Evolutionary conservation across 2,113 vertebrate genomes (phyloP), one percentile per base, ranked within the genome.

Genomic region (Cromileptes altivelis): DNA sequence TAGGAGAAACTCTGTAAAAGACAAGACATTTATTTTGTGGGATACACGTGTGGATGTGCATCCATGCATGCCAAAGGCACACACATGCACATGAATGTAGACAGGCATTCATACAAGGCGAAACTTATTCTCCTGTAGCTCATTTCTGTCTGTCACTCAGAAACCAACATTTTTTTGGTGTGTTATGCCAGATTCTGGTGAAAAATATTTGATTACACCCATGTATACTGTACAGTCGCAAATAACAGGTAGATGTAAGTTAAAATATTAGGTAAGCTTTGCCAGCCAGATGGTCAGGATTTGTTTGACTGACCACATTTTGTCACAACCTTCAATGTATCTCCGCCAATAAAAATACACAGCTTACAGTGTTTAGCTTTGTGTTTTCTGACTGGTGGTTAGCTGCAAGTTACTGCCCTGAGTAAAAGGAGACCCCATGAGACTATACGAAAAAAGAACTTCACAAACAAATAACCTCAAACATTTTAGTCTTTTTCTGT

Each of bases 1-100:
- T 7, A 65, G 63, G 81, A 87, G 50, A 81, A 86, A 73, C 62
- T 63, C 72, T 6, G 47, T 47, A 75, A 68, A 88, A 85, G 40
- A 78, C 81, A 70, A 74, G 61, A 70, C 62, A 73, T 78, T 79
- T 81, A 61, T 82, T 80, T 79, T 61, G 33, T 6, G 11, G 33
- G 80, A 87, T 11, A 83, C 57, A 85, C 79, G 75, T 49, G 70
- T 56, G 30, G n/a, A 19, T 56, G 71, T 57, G 77, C 62, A 82
- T 63, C 56, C 65, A 58, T 77, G 75, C 58, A 53, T 77, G 40
- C 76, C 14, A 71, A 70, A 81, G n/a, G 3, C 21, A 47, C 9
- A 50, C 73, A 63, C 19, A 45, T 18, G 30, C 45, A 55, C 64
- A 71, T 0, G 25, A 15, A 73, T 49, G 27, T 12, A 70, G 61